Base-by-base conservation (phyloP, 2,888 invertebrate genomes). In the Limulus polyphemus region DNA sequence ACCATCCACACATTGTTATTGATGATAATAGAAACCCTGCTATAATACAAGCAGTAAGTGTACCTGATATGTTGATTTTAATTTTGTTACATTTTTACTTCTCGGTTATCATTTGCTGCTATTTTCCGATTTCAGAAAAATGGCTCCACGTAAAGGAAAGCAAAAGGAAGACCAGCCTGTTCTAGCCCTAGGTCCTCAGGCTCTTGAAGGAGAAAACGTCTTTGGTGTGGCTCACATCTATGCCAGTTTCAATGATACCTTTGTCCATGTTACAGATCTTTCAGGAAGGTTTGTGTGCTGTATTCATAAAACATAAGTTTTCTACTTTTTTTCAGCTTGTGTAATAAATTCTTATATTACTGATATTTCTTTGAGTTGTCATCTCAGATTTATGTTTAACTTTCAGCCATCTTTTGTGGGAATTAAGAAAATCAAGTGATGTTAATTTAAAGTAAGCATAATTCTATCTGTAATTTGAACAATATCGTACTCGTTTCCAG, bases 211-310 rank as follows among this genome's bases (percentile, higher is more conserved):
- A 68, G 98, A 99, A 81, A 87, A 88, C 72, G 95, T 99, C 63
- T 99, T 98, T 76, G 99, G 98, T 63, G 98, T 99, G 17, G 99
- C 98, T 67, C 99, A 99, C 80, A 99, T 99, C 75, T 99, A 92
- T 76, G 99, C 99, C 70, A 97, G 95, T 72, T 99, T 99, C 83
- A 99, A 99, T 76, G 99, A 99, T 78, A 99, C 99, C 60, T 99
- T 99, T 77, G 99, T 99, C 57, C 99, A 99, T 81, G 94, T 99
- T 67, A 99, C 99, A 14, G 99, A 99, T 81, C 82, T 99, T 74
- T 99, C 98, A 63, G 99, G 99, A 71, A 87, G 82, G 83, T 84
- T 75, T 73, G 10, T n/a, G 7, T 4, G 12, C 12, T 49, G 14
- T 49, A 46, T 57, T 11, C 16, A 14, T 55, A n/a, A n/a, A n/a